Conservation (phyloP, 2,888 invertebrate species). For the Pycnomerus fuliginosus region DNA sequence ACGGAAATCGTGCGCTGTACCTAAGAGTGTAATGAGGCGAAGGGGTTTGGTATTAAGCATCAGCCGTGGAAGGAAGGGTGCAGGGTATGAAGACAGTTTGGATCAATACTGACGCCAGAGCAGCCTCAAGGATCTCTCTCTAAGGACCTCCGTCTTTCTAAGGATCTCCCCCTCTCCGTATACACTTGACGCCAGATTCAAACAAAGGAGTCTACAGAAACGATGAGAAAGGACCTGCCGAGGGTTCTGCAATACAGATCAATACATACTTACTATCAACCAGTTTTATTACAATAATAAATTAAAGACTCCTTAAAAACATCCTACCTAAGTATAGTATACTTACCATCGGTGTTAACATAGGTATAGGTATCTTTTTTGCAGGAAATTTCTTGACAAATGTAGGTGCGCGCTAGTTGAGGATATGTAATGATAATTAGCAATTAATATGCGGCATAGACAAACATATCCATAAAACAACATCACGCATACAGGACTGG, state of each 20-base stretch:
- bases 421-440: constrained; percentile 29
- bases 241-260: background rate
- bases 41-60: constrained; percentile 49
- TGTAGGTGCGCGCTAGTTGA: too few species aligned
- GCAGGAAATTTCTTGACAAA: too few species aligned
- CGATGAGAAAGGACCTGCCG: background rate
- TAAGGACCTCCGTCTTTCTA: constrained; percentile 21
- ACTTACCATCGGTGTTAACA: too few species aligned
- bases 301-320: too few species aligned
- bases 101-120: constrained; percentile 46
- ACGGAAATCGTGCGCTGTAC: constrained; percentile 47
- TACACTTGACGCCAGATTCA: too few species aligned
- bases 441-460: constrained; percentile 37
- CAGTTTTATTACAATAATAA: too few species aligned
- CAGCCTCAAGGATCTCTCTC: constrained; percentile 44
- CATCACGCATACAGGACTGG: constrained; percentile 36
- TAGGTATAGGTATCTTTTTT: too few species aligned
- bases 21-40: constrained; percentile 53
- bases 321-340: too few species aligned
- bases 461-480: constrained; percentile 36
- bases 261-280: too few species aligned
- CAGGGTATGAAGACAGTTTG: constrained; percentile 41
- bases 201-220: background rate
- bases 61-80: constrained; percentile 19
- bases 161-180: constrained; percentile 17